A percentile compares a stretch with the other conserved stretches of the same genome.
Conservation (phyloP, 2,797 vertebrate species). For the Helostoma temminkii region DNA sequence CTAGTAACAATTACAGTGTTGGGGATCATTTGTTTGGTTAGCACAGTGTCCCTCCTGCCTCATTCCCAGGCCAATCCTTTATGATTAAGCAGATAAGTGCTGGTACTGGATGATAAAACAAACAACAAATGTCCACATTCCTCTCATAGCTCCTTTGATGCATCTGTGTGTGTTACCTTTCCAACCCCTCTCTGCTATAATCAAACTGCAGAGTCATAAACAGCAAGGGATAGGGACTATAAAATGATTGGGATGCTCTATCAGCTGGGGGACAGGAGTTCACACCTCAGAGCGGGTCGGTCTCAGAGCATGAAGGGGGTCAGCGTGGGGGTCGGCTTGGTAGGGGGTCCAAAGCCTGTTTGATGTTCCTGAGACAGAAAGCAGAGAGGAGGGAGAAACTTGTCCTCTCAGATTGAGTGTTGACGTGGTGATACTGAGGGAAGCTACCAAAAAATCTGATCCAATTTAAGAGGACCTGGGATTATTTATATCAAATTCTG, state of each 20-base stretch:
- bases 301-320: conserved; percentile 59
- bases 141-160: conserved; percentile 81
- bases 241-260: conserved; percentile 71
- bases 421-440: conserved; percentile 1
- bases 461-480: too few species aligned
- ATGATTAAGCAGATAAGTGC: conserved; percentile 75
- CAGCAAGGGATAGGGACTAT: conserved; percentile 61
- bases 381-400: conserved; percentile 42
- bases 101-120: conserved; percentile 75
- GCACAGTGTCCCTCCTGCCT: conserved; percentile 46
- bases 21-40: conserved; percentile 57
- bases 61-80: conserved; percentile 68
- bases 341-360: conserved; percentile 69
- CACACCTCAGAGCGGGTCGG: conserved; percentile 76
- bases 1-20: conserved; percentile 37
- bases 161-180: conserved; percentile 50
- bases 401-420: too few species aligned
- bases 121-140: conserved; percentile 81
- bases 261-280: conserved; percentile 69
- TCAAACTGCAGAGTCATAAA: conserved; percentile 83
- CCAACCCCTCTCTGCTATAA: conserved; percentile 66
- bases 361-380: conserved; percentile 72
- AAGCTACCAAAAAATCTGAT: not conserved
- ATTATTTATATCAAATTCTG: too few species aligned
- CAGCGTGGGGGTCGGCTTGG: conserved; percentile 46